A percentile compares a stretch with the other conserved stretches of the same genome.
Conservation (phyloP, 1,140 invertebrate species). For the Ctenoplectra terminalis region DNA sequence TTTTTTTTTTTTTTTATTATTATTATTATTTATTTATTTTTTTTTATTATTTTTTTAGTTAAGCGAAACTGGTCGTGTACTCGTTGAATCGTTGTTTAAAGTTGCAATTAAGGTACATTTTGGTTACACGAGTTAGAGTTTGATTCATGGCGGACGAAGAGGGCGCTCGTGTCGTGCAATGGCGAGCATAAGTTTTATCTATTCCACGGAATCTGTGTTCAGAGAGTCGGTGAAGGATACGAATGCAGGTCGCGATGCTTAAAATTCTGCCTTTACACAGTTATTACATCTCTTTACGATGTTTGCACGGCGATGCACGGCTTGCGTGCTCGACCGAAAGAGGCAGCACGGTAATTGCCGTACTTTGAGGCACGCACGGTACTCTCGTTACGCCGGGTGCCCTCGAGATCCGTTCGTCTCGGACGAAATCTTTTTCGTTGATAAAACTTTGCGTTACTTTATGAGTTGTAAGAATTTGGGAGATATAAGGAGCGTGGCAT, state of each 20-base stretch:
- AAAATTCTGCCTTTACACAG: slow-evolving; percentile 27
- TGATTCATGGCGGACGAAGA: not conserved
- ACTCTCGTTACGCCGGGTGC: slow-evolving; percentile 35
- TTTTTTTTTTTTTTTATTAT: no score
- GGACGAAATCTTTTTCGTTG: not conserved
- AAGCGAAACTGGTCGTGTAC: no score
- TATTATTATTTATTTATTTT: no score
- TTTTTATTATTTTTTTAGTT: no score
- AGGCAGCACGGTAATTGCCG: slow-evolving; percentile 42
- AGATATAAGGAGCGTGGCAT: not conserved
- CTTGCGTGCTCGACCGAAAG: slow-evolving; percentile 20
- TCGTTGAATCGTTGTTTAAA: no score
- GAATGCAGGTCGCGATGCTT: not conserved
- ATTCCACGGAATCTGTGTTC: not conserved
- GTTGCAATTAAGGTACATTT: not conserved
- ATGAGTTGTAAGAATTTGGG: not conserved
- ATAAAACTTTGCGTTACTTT: not conserved
- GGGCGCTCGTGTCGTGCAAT: not conserved
- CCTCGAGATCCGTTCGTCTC: not conserved
- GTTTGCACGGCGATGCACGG: not conserved
- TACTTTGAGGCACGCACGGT: slow-evolving; percentile 42
- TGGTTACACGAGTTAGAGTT: no score
- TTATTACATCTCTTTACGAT: slow-evolving; percentile 37
- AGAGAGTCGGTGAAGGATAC: not conserved
- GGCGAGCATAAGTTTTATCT: not conserved